phyloP scores from a whole-genome alignment of 2,113 vertebrate genomes.

The Notarius lentiginosus region DNA sequence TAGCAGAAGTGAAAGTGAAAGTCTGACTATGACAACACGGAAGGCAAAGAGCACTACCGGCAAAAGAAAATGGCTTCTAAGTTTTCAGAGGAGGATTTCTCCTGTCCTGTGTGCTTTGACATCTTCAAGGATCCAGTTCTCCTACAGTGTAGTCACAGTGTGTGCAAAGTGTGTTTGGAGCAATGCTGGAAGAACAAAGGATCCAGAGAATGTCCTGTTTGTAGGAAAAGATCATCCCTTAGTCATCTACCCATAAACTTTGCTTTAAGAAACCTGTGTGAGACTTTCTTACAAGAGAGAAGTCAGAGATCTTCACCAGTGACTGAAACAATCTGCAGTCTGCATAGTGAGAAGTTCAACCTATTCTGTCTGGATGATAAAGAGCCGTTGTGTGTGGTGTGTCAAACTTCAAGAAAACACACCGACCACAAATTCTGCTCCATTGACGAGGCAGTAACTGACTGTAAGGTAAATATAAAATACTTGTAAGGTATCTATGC shows the following conservation, averaged over 20 bases:
- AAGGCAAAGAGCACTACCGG: not conserved
- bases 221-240: not conserved
- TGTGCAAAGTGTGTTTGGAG: not conserved
- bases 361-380: constrained; percentile 17
- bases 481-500: not conserved
- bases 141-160: constrained; percentile 9
- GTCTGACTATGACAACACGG: not conserved
- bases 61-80: not conserved
- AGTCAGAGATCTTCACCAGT: not conserved
- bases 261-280: constrained; percentile 6
- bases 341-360: not conserved
- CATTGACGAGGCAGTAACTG: not conserved
- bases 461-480: constrained; percentile 6
- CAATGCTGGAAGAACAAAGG: not conserved
- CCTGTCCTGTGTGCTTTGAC: constrained; percentile 9
- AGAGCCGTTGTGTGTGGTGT: not conserved
- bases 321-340: not conserved
- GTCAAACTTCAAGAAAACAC: not conserved
- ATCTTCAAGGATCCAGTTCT: constrained; percentile 16
- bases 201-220: constrained; percentile 7
- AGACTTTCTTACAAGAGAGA: constrained; percentile 4
- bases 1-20: constrained; percentile 7
- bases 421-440: constrained; percentile 9
- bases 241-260: not conserved
- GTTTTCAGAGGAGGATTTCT: not conserved